Base-by-base conservation (phyloP, 37 sponge, comb jelly and placozoan species). In the Aphrocallistes beatrix region DNA sequence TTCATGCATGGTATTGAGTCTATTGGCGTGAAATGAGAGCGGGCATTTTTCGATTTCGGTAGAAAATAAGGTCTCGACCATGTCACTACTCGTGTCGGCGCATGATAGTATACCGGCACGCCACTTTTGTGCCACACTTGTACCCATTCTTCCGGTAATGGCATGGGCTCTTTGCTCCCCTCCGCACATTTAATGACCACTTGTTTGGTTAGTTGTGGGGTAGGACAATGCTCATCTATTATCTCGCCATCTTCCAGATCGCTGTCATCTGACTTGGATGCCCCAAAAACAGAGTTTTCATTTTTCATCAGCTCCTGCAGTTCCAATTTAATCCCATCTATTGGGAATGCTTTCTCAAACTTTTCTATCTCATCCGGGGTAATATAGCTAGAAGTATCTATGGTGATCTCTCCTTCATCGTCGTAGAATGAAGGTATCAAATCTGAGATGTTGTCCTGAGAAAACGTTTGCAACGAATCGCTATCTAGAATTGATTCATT, bases 131-230 rank as follows among this genome's bases (percentile, higher is more conserved):
- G 92, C 37, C 38, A 39, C 10, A 91, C 84, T 34, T 84, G 38
- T 10, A 91, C 88, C 92, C 92, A 91, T 13, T 81, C 92, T 16
- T 82, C 39, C 19, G 92, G 92, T 0, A 91, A 84, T 0, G 48
- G 51, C 17, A 60, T 37, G 10, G 91, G 88, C 42, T 84, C 82
- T 13, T 60, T 60, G 32, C 28, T 3, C 17, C 75, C 75, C 25
- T 60, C 17, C 75, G 75, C 34, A 13, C 75, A 60, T 60, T 60
- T 60, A 32, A 13, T 30, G 25, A 60, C 34, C 34, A 60, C 6
- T 13, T 60, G 75, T 30, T 60, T 60, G 8, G 75, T 13, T 32
- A 28, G 3, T 60, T 60, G 75, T 13, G 25, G 75, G 32, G 3
- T 30, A 6, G 75, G 75, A 13, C 75, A 60, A 25, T 42, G 6